phyloP scores from a whole-genome alignment of 2,888 invertebrate species.

The Rhyacophila evoluta region DNA sequence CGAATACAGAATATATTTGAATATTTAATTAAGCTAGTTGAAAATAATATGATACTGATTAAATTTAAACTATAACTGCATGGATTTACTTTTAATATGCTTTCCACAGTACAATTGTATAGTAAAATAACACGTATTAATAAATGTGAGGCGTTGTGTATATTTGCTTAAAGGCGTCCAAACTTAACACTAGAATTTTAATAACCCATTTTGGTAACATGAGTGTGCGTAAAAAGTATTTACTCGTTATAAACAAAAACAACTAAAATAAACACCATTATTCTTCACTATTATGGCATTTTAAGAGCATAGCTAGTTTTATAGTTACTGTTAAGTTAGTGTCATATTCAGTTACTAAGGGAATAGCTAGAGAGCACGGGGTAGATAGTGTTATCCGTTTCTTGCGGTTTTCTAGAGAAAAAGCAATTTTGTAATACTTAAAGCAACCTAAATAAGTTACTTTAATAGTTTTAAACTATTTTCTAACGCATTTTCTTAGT shows the following conservation, averaged over 20 bases:
- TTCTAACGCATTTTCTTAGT: background rate
- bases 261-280: background rate
- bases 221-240: background rate
- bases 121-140: too few relatives aligned
- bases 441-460: background rate
- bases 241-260: constrained; percentile 3
- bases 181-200: too few relatives aligned
- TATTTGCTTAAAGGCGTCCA: too few relatives aligned
- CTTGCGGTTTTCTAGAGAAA: background rate
- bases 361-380: background rate
- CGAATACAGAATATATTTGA: too few relatives aligned
- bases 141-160: too few relatives aligned
- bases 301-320: constrained; percentile 9
- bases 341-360: background rate
- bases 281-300: background rate
- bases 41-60: too few relatives aligned
- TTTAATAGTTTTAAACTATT: background rate
- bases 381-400: background rate
- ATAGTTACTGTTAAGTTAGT: background rate
- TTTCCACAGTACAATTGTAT: too few relatives aligned
- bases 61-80: too few relatives aligned
- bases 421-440: background rate
- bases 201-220: background rate
- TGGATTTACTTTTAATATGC: too few relatives aligned
- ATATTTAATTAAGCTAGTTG: too few relatives aligned